Conservation (phyloP, 2,113 vertebrate species). For the Aegotheles bennettii region DNA sequence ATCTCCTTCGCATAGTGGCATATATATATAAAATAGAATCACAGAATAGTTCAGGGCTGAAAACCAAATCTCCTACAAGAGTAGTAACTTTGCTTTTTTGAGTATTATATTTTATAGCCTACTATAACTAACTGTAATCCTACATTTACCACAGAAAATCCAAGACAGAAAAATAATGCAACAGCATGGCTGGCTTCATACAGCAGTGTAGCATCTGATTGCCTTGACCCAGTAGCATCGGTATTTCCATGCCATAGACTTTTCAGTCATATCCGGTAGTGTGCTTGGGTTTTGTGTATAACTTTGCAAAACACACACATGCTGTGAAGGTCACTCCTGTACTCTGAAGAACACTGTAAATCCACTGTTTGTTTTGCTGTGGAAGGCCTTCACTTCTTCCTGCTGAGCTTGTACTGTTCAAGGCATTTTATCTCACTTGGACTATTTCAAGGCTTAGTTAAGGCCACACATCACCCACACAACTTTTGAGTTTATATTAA, state of each 20-base stretch:
- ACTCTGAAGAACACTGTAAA: neutral
- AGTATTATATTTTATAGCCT: neutral
- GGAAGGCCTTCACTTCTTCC: neutral
- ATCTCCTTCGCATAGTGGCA: neutral
- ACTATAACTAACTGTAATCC: neutral
- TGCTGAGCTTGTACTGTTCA: neutral
- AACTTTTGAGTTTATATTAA: neutral
- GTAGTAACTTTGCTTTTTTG: neutral
- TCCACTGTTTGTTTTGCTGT: neutral
- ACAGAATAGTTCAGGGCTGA: neutral
- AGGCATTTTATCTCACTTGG: neutral
- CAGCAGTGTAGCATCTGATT: neutral
- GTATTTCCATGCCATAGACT: neutral
- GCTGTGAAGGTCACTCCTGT: neutral
- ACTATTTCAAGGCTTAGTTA: neutral
- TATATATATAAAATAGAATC: no score
- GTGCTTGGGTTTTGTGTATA: neutral
- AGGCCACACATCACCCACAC: neutral
- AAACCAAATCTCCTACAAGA: neutral
- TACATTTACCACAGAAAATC: neutral
- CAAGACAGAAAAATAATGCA: neutral
- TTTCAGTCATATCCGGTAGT: neutral
- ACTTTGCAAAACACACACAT: neutral
- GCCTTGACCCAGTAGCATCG: neutral
- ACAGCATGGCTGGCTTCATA: neutral